Conservation (phyloP, 2,888 invertebrate species). For the Sabellastarte sp. region DNA sequence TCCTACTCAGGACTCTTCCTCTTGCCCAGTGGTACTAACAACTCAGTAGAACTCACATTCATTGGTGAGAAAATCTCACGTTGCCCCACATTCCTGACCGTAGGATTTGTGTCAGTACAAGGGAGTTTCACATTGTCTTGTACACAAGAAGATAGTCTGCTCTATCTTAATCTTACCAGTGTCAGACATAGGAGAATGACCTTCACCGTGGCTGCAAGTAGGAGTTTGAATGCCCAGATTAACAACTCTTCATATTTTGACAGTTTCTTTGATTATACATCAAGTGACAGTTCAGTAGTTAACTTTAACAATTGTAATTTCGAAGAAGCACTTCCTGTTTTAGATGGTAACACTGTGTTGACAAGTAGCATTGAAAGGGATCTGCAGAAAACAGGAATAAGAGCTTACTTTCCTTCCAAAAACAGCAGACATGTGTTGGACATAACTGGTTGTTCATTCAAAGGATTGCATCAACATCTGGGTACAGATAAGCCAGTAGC, state of each 20-base stretch:
- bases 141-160: too few relatives aligned
- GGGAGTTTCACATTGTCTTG: too few relatives aligned
- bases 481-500: not conserved
- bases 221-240: too few relatives aligned
- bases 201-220: too few relatives aligned
- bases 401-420: not conserved
- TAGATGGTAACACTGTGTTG: not conserved
- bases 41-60: too few relatives aligned
- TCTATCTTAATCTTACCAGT: too few relatives aligned
- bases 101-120: too few relatives aligned
- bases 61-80: too few relatives aligned
- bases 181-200: too few relatives aligned
- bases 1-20: too few relatives aligned
- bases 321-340: not conserved
- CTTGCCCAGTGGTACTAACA: too few relatives aligned
- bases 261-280: not conserved
- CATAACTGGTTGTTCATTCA: not conserved
- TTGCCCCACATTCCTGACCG: too few relatives aligned
- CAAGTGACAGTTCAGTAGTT: not conserved
- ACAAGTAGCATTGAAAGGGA: not conserved
- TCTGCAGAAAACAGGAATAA: not conserved
- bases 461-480: not conserved
- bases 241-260: not conserved
- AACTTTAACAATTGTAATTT: not conserved
- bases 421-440: not conserved